These are phyloP conservation scores for Cladorhizidae sp. DNA, from an alignment of 37 sponge, comb jelly and placozoan genomes.

Conservation along the genomic window DNA sequence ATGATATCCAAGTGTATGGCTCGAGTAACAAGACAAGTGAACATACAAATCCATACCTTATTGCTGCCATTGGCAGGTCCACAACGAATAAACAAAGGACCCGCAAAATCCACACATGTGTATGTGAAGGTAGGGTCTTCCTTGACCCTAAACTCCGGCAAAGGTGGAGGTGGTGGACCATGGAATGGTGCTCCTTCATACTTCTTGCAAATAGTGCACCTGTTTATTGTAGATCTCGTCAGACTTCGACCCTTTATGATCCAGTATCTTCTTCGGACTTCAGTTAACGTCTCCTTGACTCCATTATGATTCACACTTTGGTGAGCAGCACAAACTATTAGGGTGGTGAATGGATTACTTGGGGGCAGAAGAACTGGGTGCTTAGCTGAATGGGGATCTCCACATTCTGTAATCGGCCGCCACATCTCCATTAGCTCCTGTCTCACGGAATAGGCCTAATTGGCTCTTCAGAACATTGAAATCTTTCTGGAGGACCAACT, in stretches of 20 bases:
- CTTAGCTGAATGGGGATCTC: no score
- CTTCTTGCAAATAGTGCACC: constrained; percentile 28
- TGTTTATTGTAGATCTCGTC: not conserved
- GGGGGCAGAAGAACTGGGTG: constrained; percentile 37
- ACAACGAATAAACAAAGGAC: constrained; percentile 5
- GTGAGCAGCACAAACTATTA: constrained; percentile 25
- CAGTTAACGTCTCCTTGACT: constrained; percentile 12
- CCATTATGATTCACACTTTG: constrained; percentile 36
- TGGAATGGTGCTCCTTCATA: constrained; percentile 15
- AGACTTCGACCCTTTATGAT: constrained; percentile 16
- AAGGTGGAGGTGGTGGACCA: constrained; percentile 34
- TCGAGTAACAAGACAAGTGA: no score
- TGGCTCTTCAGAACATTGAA: no score
- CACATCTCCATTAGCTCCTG: no score
- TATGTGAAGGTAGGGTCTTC: constrained; percentile 24
- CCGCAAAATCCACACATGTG: constrained; percentile 26
- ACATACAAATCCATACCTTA: no score
- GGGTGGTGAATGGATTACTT: constrained; percentile 25
- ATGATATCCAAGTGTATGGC: constrained; percentile 33
- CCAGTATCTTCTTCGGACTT: constrained; percentile 36
- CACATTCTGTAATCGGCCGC: no score
- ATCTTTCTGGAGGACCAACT: constrained; percentile 26
- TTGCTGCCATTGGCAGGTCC: not conserved
- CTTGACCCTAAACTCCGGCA: constrained; percentile 23
- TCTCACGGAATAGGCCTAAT: no score